Evolutionary conservation across 37 sponge, comb jelly and placozoan species (phyloP).

Genomic region (Lycopodina hypogea): DNA sequence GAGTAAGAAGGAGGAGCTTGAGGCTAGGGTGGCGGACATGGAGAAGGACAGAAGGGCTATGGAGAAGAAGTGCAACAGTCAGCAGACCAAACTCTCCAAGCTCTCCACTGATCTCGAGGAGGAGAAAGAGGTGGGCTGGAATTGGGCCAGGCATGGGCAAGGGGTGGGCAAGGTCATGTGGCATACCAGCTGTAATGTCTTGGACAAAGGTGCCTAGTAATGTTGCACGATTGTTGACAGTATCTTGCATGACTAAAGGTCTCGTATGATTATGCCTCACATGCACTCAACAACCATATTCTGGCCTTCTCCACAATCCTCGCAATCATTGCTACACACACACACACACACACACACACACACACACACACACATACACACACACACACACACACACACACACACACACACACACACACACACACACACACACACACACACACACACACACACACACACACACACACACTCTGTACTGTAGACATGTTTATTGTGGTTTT

Average conservation of each 20-base stretch:
- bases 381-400: too few species aligned
- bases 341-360: too few species aligned
- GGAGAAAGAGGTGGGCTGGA: constrained; percentile 74
- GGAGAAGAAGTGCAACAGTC: constrained; percentile 62
- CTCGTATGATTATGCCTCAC: background rate
- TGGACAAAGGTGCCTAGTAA: background rate
- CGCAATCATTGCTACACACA: too few species aligned
- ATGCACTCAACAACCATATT: background rate
- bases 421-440: too few species aligned
- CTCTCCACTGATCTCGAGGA: constrained; percentile 55
- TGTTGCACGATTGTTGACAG: background rate
- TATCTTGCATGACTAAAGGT: background rate
- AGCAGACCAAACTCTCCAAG: constrained; percentile 50
- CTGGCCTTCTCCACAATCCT: background rate
- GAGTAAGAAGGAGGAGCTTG: constrained; percentile 43
- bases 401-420: too few species aligned
- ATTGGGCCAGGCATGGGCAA: too few species aligned
- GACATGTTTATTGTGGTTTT: too few species aligned
- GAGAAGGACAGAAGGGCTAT: constrained; percentile 63
- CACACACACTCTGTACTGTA: too few species aligned
- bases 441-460: too few species aligned
- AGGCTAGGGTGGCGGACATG: constrained; percentile 25
- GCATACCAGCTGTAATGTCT: background rate
- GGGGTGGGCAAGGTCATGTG: too few species aligned
- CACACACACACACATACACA: too few species aligned